Conservation (phyloP, 2,113 vertebrate genomes). For the Ellobius talpinus region DNA sequence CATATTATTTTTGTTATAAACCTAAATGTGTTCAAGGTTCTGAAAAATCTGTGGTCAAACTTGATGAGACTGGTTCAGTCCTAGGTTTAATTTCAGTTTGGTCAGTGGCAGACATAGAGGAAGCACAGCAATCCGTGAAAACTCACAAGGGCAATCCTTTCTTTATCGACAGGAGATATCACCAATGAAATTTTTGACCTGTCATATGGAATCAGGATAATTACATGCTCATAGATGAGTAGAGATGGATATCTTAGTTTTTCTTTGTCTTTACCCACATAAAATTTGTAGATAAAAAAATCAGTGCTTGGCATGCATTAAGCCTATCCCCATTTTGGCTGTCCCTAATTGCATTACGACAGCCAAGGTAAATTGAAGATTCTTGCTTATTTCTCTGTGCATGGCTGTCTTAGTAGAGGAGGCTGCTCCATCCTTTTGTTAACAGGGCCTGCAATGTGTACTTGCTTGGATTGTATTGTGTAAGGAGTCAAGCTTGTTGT, state of each 20-base stretch:
- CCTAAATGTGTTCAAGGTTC: background rate
- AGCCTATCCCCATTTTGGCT: background rate
- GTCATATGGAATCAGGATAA: background rate
- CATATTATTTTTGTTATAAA: background rate
- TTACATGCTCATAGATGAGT: background rate
- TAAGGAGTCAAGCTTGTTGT: background rate
- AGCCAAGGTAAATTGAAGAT: constrained; percentile 44
- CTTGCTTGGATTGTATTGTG: constrained; percentile 1
- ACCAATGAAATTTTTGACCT: constrained; percentile 39
- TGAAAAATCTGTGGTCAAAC: background rate
- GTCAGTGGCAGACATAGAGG: background rate
- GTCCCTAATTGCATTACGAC: background rate
- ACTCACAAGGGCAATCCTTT: background rate
- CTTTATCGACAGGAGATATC: constrained; percentile 48
- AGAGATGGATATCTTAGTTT: constrained; percentile 10
- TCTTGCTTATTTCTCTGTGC: background rate
- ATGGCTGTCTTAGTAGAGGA: background rate
- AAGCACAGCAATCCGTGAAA: background rate
- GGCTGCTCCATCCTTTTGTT: background rate
- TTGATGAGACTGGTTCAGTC: background rate
- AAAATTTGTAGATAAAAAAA: constrained; percentile 30
- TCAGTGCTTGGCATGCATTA: background rate
- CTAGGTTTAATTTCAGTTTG: background rate
- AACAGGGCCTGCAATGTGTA: background rate
- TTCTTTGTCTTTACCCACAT: background rate